Evolutionary conservation across 2,113 vertebrate species (phyloP), one percentile per base, ranked within the genome.

Genomic region (Malaclemys terrapin): DNA sequence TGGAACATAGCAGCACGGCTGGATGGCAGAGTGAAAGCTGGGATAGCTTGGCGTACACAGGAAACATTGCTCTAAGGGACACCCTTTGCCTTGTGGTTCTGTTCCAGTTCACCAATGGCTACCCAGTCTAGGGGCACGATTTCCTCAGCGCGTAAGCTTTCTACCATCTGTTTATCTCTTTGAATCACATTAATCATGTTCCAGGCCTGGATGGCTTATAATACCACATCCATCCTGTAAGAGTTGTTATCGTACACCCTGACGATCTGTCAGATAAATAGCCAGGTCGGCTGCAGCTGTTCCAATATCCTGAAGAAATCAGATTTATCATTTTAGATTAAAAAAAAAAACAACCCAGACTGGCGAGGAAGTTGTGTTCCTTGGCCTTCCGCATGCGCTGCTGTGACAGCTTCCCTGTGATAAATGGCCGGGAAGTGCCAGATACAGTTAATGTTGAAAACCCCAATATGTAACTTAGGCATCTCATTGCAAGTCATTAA

Each of bases 251-350:
- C 89, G 3, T 78, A 52, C 93, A 89, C 83, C 83, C 96, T 4
- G 84, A 97, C 93, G 96, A 96, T 95, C 89, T 96, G 91, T 89
- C 95, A 83, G 96, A 95, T 96, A 96, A 96, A 91, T 3, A 91
- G 96, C 96, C 95, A 93, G 97, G 95, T 96, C 91, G 95, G 96
- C 96, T 94, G 94, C 95, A 96, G 97, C 97, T 92, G 95, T 83
- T 95, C 95, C 97, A 97, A 88, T 93, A 95, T 93, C 96, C 96
- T 89, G 87, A 91, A 96, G 96, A 95, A 96, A 96, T 96, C 91
- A 93, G 94, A 97, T 96, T 92, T 92, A 97, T 96, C 96, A 91
- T 95, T 96, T 93, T 25, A 87, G 93, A 94, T 95, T 94, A 45
- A 85, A 94, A 94, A 89, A 29, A n/a, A 35, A 52, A 52, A 19